phyloP scores from a whole-genome alignment of 2,888 invertebrate genomes.

The Caenorhabditis wallacei region DNA sequence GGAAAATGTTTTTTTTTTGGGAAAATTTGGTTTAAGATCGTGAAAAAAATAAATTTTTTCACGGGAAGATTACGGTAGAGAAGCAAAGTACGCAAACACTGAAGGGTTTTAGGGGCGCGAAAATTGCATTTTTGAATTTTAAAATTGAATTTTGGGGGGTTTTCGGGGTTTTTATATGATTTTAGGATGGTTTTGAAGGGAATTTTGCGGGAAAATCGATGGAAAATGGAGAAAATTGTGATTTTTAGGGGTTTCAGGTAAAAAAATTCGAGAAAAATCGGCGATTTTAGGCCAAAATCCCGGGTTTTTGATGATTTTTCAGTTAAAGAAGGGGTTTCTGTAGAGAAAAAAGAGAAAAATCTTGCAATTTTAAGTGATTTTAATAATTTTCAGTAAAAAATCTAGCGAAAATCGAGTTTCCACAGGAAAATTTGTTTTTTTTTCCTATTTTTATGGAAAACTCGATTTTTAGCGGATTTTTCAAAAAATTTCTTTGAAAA shows the following conservation, averaged over 20 bases:
- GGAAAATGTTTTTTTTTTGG: too few species aligned
- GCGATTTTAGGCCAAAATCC: too few species aligned
- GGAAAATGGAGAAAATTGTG: too few species aligned
- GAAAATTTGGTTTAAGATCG: too few species aligned
- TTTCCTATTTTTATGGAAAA: too few species aligned
- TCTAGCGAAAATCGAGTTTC: neutral
- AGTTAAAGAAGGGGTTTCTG: neutral
- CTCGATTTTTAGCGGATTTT: too few species aligned
- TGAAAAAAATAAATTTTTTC: neutral
- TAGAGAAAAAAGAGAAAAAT: too few species aligned
- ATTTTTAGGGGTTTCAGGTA: too few species aligned
- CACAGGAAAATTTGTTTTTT: too few species aligned
- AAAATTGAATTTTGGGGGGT: neutral
- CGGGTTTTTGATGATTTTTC: too few species aligned
- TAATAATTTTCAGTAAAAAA: neutral
- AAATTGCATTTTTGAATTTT: neutral
- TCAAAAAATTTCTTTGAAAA: too few species aligned
- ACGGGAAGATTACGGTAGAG: constrained; percentile 21
- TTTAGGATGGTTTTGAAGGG: neutral
- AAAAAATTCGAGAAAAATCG: neutral
- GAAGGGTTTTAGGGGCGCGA: neutral
- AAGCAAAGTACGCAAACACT: constrained; percentile 27
- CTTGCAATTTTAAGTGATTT: too few species aligned
- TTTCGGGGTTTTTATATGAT: neutral
- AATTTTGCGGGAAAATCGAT: neutral